Evolutionary conservation across 2,113 vertebrate species (phyloP).

Genomic region (Gavialis gangeticus): DNA sequence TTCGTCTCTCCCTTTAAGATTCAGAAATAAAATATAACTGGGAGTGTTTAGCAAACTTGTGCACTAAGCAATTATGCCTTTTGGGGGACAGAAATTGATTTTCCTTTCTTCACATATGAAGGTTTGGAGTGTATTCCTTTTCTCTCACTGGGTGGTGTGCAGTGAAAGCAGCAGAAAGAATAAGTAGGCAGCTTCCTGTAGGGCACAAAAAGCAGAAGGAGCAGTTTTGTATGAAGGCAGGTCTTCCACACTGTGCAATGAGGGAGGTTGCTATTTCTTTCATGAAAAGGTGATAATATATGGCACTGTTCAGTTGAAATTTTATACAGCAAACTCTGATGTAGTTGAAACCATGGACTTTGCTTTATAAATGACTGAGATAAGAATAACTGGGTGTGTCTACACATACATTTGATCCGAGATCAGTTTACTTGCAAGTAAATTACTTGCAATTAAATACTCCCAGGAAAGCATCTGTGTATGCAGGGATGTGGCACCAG

Average conservation of each 20-base stretch:
- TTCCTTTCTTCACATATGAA: neutral
- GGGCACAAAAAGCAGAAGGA: neutral
- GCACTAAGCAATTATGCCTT: neutral
- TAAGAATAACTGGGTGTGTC: neutral
- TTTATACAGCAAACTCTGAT: neutral
- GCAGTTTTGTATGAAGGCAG: neutral
- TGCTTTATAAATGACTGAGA: neutral
- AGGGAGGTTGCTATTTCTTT: neutral
- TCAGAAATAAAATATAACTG: neutral
- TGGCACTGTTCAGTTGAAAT: neutral
- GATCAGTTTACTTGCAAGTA: too few relatives aligned
- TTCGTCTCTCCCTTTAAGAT: neutral
- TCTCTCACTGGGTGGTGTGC: neutral
- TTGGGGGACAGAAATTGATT: neutral
- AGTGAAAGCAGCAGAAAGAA: neutral
- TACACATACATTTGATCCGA: too few relatives aligned
- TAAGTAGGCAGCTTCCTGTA: neutral
- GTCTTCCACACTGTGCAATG: neutral
- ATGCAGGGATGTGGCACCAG: too few relatives aligned
- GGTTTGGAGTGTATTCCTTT: neutral
- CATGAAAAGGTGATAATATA: neutral
- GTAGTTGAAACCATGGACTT: neutral
- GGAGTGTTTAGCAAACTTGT: conserved; percentile 21
- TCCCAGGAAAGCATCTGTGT: too few relatives aligned
- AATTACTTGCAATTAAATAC: too few relatives aligned